These are phyloP conservation scores for Phylloscopus collybita DNA, from an alignment of 2,797 vertebrate genomes.

Conservation along the genomic window DNA sequence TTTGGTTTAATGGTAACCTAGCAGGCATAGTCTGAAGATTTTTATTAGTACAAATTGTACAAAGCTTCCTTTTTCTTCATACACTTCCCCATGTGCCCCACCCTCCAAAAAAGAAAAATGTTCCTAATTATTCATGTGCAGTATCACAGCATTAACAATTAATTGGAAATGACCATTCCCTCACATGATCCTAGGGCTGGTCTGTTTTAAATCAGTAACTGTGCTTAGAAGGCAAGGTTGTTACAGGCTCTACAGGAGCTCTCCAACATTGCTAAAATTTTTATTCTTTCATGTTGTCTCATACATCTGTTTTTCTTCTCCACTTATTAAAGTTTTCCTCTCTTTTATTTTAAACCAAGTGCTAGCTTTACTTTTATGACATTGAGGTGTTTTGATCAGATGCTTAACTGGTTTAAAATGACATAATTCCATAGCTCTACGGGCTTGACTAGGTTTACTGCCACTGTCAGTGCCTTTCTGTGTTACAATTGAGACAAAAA, in stretches of 20 bases:
- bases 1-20: not conserved
- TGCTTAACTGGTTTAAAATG: not conserved
- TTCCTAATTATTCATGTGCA: not conserved
- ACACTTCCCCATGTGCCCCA: rapidly evolving
- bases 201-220: not conserved
- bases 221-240: not conserved
- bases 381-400: not conserved
- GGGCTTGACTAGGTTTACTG: not conserved
- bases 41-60: not conserved
- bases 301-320: not conserved
- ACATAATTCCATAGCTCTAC: not conserved
- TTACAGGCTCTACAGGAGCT: not conserved
- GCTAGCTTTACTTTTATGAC: not conserved
- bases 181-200: not conserved
- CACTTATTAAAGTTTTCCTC: not conserved
- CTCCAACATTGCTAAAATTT: not conserved
- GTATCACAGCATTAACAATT: not conserved
- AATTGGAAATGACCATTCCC: not conserved
- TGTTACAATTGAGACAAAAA: not conserved
- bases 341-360: not conserved
- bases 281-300: not conserved
- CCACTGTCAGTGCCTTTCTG: not conserved
- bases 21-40: not conserved
- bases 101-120: not conserved
- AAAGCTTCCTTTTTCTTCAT: not conserved